Base-by-base conservation (phyloP, 1,140 invertebrate species). In the Babylonia areolata region DNA sequence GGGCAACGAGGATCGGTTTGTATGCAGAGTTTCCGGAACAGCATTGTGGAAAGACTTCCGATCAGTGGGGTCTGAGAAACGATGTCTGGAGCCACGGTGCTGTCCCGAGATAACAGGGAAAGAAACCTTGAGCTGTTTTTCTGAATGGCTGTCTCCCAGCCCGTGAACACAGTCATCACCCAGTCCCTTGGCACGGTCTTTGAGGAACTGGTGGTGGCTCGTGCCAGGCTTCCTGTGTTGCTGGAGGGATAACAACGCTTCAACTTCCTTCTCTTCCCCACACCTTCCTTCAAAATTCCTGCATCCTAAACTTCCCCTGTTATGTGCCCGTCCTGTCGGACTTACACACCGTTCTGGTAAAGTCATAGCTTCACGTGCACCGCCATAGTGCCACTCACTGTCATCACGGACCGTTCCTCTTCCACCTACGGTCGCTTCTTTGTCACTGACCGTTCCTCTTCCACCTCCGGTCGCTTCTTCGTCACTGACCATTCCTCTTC, bases 51-150 rank as follows among this genome's bases (percentile, higher is more conserved):
- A 64, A 64, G 28, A 64, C 3, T 20, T 64, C 58, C 23, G 58
- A 64, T 64, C 20, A 64, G 58, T 64, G 58, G 58, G 58, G 58
- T 64, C 58, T 64, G 58, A 64, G 20, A 64, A 64, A 64, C 58
- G 58, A 64, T 64, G 15, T 64, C 20, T 6, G 28, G 58, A 20
- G 58, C 58, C 28, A 20, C 23, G 28, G 3, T 20, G 9, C 23
- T 3, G 3, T 12, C 58, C 5, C 42, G 15, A 15, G 15, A 5
- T 5, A 46, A 46, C 42, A 46, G 42, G 5, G 42, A 15, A 64
- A 64, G 9, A 3, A 23, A 64, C 58, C 28, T 28, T 20, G 9
- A 3, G 58, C 58, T 64, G 58, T 12, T 28, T 23, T 6, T 20
- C 23, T 28, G 23, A 17, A 28, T 23, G 58, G 9, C 3, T 64